Conservation (phyloP, 2,797 vertebrate species). For the Brachyrhaphis roseni region DNA sequence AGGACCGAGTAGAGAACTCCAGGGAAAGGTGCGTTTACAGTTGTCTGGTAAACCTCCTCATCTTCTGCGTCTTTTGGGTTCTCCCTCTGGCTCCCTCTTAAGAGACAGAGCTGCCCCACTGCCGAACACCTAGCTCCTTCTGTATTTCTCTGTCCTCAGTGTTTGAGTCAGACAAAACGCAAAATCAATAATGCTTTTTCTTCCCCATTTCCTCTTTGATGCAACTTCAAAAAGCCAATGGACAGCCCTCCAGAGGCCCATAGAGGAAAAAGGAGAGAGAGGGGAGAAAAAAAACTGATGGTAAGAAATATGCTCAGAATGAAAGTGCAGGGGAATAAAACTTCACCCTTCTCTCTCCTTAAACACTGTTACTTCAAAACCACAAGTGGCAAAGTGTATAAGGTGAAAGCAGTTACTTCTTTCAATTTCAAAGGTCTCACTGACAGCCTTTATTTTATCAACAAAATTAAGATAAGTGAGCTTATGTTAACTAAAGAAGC, state of each 20-base stretch:
- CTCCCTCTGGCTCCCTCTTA: constrained; percentile 59
- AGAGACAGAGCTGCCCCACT: constrained; percentile 58
- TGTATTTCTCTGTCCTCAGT: constrained; percentile 80
- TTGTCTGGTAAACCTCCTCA: constrained; percentile 62
- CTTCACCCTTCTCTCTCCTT: constrained; percentile 66
- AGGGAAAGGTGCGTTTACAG: constrained; percentile 61
- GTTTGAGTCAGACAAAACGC: constrained; percentile 87
- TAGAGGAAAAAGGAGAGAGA: constrained; percentile 36
- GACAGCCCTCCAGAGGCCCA: constrained; percentile 80
- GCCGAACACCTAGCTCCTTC: constrained; percentile 72
- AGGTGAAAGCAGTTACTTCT: constrained; percentile 13
- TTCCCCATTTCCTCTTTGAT: constrained; percentile 86
- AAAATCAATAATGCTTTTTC: constrained; percentile 86
- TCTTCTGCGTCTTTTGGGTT: constrained; percentile 53
- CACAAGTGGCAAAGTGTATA: constrained; percentile 47
- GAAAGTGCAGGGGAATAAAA: constrained; percentile 65
- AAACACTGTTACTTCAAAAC: constrained; percentile 69
- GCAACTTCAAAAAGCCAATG: constrained; percentile 86
- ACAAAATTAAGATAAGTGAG: constrained; percentile 3
- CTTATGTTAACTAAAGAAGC: background rate
- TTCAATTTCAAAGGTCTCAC: constrained; percentile 7
- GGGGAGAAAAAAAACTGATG: constrained; percentile 56
- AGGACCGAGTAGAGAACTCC: constrained; percentile 44
- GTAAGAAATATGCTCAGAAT: constrained; percentile 75
- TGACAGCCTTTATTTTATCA: constrained; percentile 1